Evolutionary conservation across 2,113 vertebrate genomes (phyloP), one percentile per base, ranked within the genome.

Genomic region (Chloropsis hardwickii): DNA sequence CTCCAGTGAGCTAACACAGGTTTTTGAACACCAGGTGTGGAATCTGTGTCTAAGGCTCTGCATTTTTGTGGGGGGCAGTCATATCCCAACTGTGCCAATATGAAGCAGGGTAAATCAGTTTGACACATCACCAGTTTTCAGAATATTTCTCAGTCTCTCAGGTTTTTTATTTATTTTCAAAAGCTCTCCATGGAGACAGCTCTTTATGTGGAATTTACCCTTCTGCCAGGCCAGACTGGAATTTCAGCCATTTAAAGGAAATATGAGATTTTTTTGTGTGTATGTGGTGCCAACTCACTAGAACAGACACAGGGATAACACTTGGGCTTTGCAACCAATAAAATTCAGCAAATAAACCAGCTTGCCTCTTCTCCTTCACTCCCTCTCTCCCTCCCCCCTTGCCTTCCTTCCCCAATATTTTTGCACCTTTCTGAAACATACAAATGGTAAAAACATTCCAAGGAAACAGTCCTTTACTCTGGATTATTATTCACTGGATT

Each of bases 211-310:
- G 66, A 87, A 85, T 23, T 80, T 85, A 80, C 37, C 74, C 57
- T 85, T 79, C 61, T 92, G 66, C 71, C 66, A 92, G 67, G 42
- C 45, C 80, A 94, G 74, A 65, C 48, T 92, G 88, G 79, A 95
- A 95, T 90, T 90, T 92, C 81, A 90, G 25, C n/a, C 54, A 60
- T 87, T 81, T 67, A 74, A 93, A 89, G 57, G 65, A 92, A 94
- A 93, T 76, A 35, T 0, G 16, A 81, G 45, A 76, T 23, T 80
- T 37, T 21, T 73, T 33, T 71, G 28, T 50, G 29, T 51, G 15
- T 39, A 12, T 39, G 22, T 65, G 35, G 37, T 72, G 81, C 73
- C 90, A 90, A 16, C 66, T 72, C 47, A 79, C 27, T 81, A 44
- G 60, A 94, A 81, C 47, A 87, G 47, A 71, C n/a, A 64, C 39